These are phyloP conservation scores for Hermatobates lingyangjiaoensis DNA, from an alignment of 1,140 invertebrate genomes.

Conservation along the genomic window DNA sequence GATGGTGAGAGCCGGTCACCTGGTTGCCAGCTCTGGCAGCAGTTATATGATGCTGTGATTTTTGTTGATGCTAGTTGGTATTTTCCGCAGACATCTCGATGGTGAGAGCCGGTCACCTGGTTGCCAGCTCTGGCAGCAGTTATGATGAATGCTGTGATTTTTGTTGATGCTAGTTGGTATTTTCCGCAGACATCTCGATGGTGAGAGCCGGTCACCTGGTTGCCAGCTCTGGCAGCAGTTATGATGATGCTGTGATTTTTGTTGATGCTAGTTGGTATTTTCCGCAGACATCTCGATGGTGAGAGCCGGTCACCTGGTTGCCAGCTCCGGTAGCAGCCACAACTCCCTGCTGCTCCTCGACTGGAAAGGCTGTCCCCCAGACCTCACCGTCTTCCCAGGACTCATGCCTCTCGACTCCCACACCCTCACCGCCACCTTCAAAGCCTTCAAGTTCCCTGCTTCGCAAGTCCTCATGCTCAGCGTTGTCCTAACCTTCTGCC, in stretches of 20 bases:
- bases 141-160: too few species aligned
- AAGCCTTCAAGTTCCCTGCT: constrained; percentile 49
- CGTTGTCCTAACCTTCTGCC: constrained; percentile 45
- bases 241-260: too few species aligned
- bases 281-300: constrained; percentile 31
- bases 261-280: constrained; percentile 1
- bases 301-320: constrained; percentile 31
- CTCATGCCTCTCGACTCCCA: constrained; percentile 24
- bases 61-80: too few species aligned
- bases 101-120: constrained; percentile 31
- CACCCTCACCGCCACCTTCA: constrained; percentile 28
- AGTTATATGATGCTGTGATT: too few species aligned
- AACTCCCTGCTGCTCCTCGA: constrained; percentile 30
- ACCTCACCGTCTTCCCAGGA: constrained; percentile 30
- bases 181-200: too few species aligned
- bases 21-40: constrained; percentile 32
- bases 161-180: too few species aligned
- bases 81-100: too few species aligned
- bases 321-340: constrained; percentile 27
- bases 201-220: constrained; percentile 33
- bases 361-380: constrained; percentile 32
- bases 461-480: constrained; percentile 45
- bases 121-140: constrained; percentile 30
- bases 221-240: constrained; percentile 29
- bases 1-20: constrained; percentile 31